Conservation (phyloP, 2,113 vertebrate species). For the Macquaria ambigua region DNA sequence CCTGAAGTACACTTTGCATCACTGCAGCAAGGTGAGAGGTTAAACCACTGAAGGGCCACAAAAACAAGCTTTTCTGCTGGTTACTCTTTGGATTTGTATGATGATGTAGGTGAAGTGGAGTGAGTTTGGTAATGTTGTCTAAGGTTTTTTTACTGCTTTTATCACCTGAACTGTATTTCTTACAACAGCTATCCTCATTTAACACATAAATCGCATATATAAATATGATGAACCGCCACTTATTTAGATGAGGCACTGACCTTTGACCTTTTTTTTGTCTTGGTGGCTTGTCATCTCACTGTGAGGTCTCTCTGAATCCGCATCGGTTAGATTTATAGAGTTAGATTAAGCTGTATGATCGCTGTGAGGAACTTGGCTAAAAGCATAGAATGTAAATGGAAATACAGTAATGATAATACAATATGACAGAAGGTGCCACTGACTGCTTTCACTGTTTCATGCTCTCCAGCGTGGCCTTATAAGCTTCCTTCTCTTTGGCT, state of each 20-base stretch:
- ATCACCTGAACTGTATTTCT: not conserved
- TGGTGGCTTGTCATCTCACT: not conserved
- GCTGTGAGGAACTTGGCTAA: not conserved
- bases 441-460: conserved; percentile 1
- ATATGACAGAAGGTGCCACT: conserved; percentile 9
- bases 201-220: not conserved
- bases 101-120: not conserved
- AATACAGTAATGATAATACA: conserved; percentile 15
- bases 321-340: not conserved
- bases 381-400: conserved; percentile 5
- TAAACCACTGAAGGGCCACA: not conserved
- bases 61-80: not conserved
- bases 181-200: not conserved
- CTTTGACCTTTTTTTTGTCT: not conserved
- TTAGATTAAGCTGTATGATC: not conserved
- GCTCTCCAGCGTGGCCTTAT: not conserved
- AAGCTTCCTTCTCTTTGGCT: conserved; percentile 64
- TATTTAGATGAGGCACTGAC: not conserved
- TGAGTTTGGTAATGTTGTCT: not conserved
- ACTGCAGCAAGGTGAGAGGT: not conserved
- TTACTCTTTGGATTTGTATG: not conserved
- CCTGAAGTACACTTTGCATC: not conserved
- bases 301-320: not conserved
- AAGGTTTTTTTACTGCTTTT: not conserved
- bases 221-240: not conserved